Base-by-base conservation (phyloP, 1,140 invertebrate genomes). In the Choristoneura fumiferana region DNA sequence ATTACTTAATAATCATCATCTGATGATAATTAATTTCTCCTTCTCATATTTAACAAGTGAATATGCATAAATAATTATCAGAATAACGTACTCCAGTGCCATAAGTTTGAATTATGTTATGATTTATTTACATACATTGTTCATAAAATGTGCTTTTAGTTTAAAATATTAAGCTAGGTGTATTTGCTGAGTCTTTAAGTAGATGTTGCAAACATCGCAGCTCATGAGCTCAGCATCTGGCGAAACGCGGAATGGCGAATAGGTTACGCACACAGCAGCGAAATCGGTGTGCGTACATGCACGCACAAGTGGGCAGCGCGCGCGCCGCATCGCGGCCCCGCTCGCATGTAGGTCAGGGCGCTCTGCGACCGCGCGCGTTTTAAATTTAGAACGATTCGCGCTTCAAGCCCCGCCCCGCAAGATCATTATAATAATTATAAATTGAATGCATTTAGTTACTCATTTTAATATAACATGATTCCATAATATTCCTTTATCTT, bases 351-450 rank as follows among this genome's bases (percentile, higher is more conserved):
- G 83, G 85, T 86, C 83, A 88, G 83, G 85, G 85, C 81, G 85
- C 78, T 86, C 73, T 84, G 84, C 80, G 82, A 82, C 82, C 81
- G 84, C 78, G 81, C 82, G 82, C 76, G 81, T 81, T 88, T 86
- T 88, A 86, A 86, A 86, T 86, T 84, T 88, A 88, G 85, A 88
- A 84, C 82, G 78, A 88, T 86, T 79, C 72, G 82, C 81, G 78
- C 81, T 82, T 81, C 73, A 81, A 80, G 72, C 82, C 81, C 79
- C 80, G 78, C 78, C 82, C 84, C 69, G 73, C 73, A 73, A 72
- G 75, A 84, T 81, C 74, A 61, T 67, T 73, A 76, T 17, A 81
- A 76, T 75, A 81, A 76, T 75, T 78, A 81, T 69, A 63, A 75
- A 70, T 72, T 77, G 5, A 22, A 29, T 49, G 17, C 6, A 33